phyloP scores from a whole-genome alignment of 2,888 invertebrate genomes.

The Cremastinae sp. region DNA sequence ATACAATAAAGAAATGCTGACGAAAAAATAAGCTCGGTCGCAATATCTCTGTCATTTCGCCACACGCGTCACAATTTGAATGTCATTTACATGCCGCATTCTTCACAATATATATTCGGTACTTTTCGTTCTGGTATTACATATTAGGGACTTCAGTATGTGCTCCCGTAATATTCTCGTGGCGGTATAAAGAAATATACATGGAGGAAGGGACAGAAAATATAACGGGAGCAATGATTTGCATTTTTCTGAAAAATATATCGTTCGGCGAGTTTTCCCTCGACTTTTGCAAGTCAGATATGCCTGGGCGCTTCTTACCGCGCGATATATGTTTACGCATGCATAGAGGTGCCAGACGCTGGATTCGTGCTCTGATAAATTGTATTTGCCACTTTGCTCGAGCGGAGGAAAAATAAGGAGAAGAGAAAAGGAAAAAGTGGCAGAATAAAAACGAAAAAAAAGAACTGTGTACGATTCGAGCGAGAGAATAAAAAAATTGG shows the following conservation, averaged over 20 bases:
- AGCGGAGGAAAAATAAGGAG: conserved; percentile 46
- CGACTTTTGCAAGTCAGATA: conserved; percentile 67
- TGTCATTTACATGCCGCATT: conserved; percentile 75
- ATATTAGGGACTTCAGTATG: neutral
- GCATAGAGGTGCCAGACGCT: conserved; percentile 37
- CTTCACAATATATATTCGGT: conserved; percentile 76
- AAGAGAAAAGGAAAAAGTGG: conserved; percentile 31
- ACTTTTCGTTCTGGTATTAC: conserved; percentile 43
- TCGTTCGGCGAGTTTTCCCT: conserved; percentile 51
- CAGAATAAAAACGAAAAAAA: neutral
- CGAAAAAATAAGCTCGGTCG: conserved; percentile 10
- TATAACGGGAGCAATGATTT: conserved; percentile 70
- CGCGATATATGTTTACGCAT: neutral
- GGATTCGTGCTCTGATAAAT: conserved; percentile 62
- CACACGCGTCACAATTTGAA: conserved; percentile 74
- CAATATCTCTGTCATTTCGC: conserved; percentile 76
- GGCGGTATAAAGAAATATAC: conserved; percentile 36
- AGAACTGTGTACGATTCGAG: conserved; percentile 7
- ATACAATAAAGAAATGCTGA: conserved; percentile 1
- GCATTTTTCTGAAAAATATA: conserved; percentile 70
- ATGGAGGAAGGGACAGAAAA: conserved; percentile 4
- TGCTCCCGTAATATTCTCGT: conserved; percentile 25
- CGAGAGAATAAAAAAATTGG: neutral
- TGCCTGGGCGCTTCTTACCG: neutral
- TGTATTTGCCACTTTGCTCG: conserved; percentile 64